Evolutionary conservation across 2,797 vertebrate genomes (phyloP).

Genomic region (Coregonus suidteri): DNA sequence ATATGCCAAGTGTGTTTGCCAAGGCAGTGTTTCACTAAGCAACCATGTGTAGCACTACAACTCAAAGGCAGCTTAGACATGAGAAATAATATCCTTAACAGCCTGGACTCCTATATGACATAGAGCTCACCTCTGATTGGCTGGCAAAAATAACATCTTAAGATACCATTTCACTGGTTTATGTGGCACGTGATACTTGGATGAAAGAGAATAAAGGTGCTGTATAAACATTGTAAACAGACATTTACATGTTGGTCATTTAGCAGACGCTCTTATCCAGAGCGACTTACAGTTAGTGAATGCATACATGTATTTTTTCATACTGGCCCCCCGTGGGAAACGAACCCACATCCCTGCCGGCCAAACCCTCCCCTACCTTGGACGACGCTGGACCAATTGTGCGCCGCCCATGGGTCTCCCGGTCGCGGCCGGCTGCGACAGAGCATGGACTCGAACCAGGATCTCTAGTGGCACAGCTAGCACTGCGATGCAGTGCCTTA

Average conservation of each 20-base stretch:
- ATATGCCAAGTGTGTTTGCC: slow-evolving; percentile 58
- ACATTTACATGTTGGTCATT: background rate
- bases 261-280: too few relatives aligned
- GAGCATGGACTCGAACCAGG: too few relatives aligned
- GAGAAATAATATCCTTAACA: slow-evolving; percentile 23
- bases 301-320: too few relatives aligned
- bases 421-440: too few relatives aligned
- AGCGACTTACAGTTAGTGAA: too few relatives aligned
- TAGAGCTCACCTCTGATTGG: slow-evolving; percentile 22
- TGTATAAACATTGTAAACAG: background rate
- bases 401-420: too few relatives aligned
- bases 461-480: too few relatives aligned
- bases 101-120: slow-evolving; percentile 21
- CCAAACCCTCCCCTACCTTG: too few relatives aligned
- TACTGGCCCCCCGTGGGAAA: too few relatives aligned
- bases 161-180: background rate
- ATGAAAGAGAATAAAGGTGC: background rate
- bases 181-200: background rate
- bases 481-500: too few relatives aligned
- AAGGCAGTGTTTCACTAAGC: slow-evolving; percentile 49
- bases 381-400: too few relatives aligned
- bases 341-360: too few relatives aligned
- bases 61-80: slow-evolving; percentile 38
- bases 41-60: slow-evolving; percentile 44
- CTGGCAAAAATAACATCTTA: slow-evolving; percentile 1